Evolutionary conservation across 2,888 invertebrate species (phyloP).

Genomic region (Lasioglossum villosulum): DNA sequence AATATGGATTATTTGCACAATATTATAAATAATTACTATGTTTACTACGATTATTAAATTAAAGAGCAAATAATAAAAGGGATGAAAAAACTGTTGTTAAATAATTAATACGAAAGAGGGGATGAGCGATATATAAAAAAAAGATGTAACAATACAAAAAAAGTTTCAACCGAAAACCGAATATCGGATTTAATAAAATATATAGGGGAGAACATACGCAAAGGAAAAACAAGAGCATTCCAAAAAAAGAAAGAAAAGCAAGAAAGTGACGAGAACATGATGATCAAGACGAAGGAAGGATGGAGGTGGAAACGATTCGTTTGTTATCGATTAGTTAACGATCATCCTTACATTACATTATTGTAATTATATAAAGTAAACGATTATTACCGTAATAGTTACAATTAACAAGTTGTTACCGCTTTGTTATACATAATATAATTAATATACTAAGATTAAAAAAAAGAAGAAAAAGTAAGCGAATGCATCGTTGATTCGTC

Average conservation of each 20-base stretch:
- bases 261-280: conserved; percentile 54
- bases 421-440: conserved; percentile 84
- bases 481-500: conserved; percentile 82
- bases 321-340: conserved; percentile 81
- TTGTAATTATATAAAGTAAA: conserved; percentile 83
- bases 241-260: conserved; percentile 19
- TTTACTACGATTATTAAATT: conserved; percentile 81
- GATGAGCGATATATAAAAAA: conserved; percentile 53
- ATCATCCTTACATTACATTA: conserved; percentile 83
- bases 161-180: conserved; percentile 60
- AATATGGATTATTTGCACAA: conserved; percentile 83
- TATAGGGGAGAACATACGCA: conserved; percentile 24
- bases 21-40: conserved; percentile 82
- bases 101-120: conserved; percentile 72
- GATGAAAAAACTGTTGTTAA: conserved; percentile 76
- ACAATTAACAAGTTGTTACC: conserved; percentile 84
- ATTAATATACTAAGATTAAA: conserved; percentile 84
- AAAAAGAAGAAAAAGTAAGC: conserved; percentile 72
- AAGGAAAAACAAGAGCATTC: not conserved
- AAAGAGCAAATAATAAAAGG: conserved; percentile 78
- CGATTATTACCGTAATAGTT: conserved; percentile 84
- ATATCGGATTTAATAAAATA: conserved; percentile 73
- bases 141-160: conserved; percentile 46
- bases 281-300: conserved; percentile 62
- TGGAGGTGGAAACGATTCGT: conserved; percentile 76